phyloP scores from a whole-genome alignment of 2,888 invertebrate genomes.

The Dynastes grantii region DNA sequence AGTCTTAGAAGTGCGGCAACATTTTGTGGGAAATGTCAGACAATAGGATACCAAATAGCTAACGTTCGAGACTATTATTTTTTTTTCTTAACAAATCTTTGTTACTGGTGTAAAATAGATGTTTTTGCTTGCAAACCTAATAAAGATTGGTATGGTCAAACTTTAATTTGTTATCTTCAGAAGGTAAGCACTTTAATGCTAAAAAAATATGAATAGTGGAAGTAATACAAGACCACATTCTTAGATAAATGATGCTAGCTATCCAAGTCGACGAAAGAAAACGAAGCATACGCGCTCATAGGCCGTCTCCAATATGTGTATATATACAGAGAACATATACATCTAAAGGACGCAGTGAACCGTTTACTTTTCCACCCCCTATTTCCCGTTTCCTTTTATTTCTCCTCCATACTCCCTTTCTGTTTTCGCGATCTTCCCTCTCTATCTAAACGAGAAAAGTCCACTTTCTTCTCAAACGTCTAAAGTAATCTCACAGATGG shows the following conservation, averaged over 20 bases:
- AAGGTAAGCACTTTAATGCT: background rate
- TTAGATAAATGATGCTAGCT: conserved; percentile 12
- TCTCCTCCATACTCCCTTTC: conserved; percentile 3
- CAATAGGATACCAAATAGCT: no score
- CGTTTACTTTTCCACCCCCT: conserved; percentile 28
- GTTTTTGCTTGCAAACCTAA: no score
- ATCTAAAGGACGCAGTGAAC: conserved; percentile 29
- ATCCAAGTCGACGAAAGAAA: conserved; percentile 14
- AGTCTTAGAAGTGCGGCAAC: no score
- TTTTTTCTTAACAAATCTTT: no score
- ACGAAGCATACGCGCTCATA: background rate
- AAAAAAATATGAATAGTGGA: background rate
- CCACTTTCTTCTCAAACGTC: conserved; percentile 71
- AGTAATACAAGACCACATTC: background rate
- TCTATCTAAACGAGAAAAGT: conserved; percentile 62
- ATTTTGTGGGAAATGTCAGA: no score
- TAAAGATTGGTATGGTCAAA: no score
- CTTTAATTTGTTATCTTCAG: background rate
- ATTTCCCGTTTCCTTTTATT: background rate
- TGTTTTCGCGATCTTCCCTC: conserved; percentile 39
- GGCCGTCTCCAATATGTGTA: conserved; percentile 9
- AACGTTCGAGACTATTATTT: no score
- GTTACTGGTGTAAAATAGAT: no score
- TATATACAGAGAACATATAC: background rate
- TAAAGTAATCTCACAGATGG: conserved; percentile 72